Percentiles rank a stretch among this genome's conserved stretches.
These are phyloP conservation scores for Hipparchia semele DNA, from an alignment of 2,888 invertebrate genomes.

Conservation along the genomic window DNA sequence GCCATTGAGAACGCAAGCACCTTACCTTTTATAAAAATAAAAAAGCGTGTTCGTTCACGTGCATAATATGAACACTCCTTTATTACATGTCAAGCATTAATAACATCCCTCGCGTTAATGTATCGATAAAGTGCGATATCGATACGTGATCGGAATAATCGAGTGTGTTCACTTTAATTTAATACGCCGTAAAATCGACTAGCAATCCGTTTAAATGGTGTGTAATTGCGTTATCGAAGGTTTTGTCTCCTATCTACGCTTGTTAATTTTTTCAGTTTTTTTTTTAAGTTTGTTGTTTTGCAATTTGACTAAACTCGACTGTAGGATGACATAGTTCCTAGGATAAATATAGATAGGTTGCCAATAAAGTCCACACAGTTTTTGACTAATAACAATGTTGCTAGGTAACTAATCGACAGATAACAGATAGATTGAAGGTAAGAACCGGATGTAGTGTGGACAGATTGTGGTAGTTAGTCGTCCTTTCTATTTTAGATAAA, in stretches of 20 bases:
- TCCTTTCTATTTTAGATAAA: too few species aligned
- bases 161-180: constrained; percentile 58
- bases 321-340: too few species aligned
- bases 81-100: constrained; percentile 22
- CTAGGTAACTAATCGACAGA: too few species aligned
- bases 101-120: constrained; percentile 19
- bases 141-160: constrained; percentile 51
- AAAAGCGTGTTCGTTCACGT: neutral
- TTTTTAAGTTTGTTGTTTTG: neutral
- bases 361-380: too few species aligned
- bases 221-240: constrained; percentile 37
- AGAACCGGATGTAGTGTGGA: too few species aligned
- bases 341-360: too few species aligned
- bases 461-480: too few species aligned
- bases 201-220: constrained; percentile 52
- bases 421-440: too few species aligned
- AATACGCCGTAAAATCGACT: constrained; percentile 63
- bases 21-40: neutral
- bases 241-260: constrained; percentile 23
- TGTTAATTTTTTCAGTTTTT: neutral
- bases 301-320: too few species aligned
- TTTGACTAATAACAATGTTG: too few species aligned
- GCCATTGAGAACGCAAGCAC: too few species aligned
- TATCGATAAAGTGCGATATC: constrained; percentile 47
- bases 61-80: constrained; percentile 2